A percentile compares a stretch with the other conserved stretches of the same genome.
Conservation (phyloP, 2,113 vertebrate species). For the Nansenia antarctica region DNA sequence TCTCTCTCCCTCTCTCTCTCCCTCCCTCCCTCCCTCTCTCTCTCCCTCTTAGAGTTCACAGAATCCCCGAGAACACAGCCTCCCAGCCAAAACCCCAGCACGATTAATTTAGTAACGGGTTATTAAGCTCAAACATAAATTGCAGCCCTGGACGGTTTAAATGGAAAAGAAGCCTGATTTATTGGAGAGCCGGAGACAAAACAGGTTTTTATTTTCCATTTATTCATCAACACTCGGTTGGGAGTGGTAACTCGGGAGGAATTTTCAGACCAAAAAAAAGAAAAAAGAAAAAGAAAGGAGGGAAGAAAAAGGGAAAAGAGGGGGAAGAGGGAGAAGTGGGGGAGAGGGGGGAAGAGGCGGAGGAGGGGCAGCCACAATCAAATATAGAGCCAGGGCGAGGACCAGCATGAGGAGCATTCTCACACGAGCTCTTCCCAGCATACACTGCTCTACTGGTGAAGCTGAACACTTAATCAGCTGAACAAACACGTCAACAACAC, state of each 20-base stretch:
- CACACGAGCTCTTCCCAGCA: background rate
- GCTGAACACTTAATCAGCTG: background rate
- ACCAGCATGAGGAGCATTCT: conserved; percentile 5
- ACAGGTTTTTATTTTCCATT: conserved; percentile 88
- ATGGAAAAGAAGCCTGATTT: conserved; percentile 87
- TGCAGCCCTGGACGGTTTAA: conserved; percentile 86
- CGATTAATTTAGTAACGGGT: conserved; percentile 88
- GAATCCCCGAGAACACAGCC: conserved; percentile 44
- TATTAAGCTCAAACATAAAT: conserved; percentile 87
- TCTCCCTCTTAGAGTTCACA: conserved; percentile 42
- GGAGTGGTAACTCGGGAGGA: conserved; percentile 84
- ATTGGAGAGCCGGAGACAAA: conserved; percentile 81
- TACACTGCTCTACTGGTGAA: background rate
- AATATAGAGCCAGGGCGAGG: background rate
- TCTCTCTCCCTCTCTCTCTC: background rate
- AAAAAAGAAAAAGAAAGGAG: background rate
- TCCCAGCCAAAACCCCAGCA: conserved; percentile 86
- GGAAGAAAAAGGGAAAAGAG: conserved; percentile 8
- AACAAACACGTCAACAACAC: background rate
- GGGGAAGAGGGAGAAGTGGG: conserved; percentile 10
- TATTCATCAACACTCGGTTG: conserved; percentile 79
- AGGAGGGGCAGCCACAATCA: conserved; percentile 14
- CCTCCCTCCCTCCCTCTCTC: background rate
- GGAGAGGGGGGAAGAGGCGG: conserved; percentile 3
- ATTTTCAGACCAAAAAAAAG: conserved; percentile 59